Evolutionary conservation across 2,113 vertebrate species (phyloP).

Genomic region (Microtus montanus): DNA sequence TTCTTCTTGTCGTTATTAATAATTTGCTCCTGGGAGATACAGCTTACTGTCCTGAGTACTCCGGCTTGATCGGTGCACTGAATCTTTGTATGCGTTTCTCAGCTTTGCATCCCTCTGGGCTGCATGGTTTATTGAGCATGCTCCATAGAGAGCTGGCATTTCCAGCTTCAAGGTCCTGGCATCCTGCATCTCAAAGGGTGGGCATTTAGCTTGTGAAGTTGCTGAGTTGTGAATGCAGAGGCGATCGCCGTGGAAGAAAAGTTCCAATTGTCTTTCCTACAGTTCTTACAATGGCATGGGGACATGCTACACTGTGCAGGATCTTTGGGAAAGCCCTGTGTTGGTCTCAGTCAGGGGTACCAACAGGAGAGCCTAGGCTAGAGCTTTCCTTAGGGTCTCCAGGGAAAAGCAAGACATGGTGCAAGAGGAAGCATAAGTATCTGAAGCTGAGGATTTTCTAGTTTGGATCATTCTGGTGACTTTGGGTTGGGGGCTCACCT

Average conservation of each 20-base stretch:
- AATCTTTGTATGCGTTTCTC: background rate
- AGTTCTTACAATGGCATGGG: background rate
- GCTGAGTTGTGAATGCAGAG: background rate
- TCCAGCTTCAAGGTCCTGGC: background rate
- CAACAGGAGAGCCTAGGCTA: background rate
- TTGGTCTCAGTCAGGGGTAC: background rate
- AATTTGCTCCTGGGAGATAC: background rate
- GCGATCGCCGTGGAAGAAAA: background rate
- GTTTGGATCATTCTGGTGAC: background rate
- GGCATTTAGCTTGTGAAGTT: background rate
- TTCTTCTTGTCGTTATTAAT: background rate
- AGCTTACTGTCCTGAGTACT: background rate
- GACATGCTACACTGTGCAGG: rapidly evolving
- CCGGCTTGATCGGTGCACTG: background rate
- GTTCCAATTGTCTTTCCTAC: background rate
- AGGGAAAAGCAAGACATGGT: background rate
- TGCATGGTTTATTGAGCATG: background rate
- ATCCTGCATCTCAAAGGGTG: background rate
- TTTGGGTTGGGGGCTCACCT: background rate
- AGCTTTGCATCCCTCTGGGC: background rate
- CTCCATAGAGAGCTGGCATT: background rate
- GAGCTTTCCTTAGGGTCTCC: background rate
- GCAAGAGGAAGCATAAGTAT: background rate
- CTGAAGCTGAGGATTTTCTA: background rate
- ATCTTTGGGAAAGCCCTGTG: background rate